A percentile compares a stretch with the other conserved stretches of the same genome.
Conservation (phyloP, 2,113 vertebrate genomes). For the human (Homo sapiens) region DNA sequence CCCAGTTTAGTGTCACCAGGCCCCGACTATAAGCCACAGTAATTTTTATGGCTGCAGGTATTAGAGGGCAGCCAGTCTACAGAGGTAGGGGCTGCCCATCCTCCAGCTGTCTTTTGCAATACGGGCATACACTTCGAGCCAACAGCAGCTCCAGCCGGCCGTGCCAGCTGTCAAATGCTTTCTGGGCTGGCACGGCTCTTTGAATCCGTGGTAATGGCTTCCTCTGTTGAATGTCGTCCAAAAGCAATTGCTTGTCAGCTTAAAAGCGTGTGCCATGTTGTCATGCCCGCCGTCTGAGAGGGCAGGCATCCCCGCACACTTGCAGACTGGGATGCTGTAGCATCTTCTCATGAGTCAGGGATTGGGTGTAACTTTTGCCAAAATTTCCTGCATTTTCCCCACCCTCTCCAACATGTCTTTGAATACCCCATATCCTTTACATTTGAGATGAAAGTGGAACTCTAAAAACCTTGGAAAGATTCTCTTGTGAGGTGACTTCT, state of each 20-base stretch:
- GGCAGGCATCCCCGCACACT: rapidly evolving
- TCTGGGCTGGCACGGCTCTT: slow-evolving; percentile 1
- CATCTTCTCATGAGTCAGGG: rapidly evolving
- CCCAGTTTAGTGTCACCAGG: rapidly evolving
- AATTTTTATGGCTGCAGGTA: rapidly evolving
- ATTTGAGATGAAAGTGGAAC: neutral
- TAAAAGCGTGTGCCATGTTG: rapidly evolving
- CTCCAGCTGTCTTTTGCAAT: neutral
- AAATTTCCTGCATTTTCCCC: neutral
- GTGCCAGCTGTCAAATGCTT: slow-evolving; percentile 27
- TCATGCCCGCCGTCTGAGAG: neutral
- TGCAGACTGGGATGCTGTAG: rapidly evolving
- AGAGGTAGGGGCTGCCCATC: rapidly evolving
- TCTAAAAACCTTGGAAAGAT: too few relatives aligned
- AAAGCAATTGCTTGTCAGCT: neutral
- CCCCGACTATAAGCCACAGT: rapidly evolving
- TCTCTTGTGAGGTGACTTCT: neutral
- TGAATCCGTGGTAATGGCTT: slow-evolving; percentile 28
- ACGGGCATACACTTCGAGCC: neutral
- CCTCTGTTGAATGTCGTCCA: slow-evolving; percentile 17
- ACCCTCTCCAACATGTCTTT: too few relatives aligned
- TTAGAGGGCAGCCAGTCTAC: neutral
- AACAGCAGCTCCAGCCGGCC: neutral
- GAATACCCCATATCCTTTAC: too few relatives aligned
- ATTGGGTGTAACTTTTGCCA: neutral